Evolutionary conservation across 2,113 vertebrate species (phyloP), one percentile per base, ranked within the genome.

Genomic region (Pomatostomus ruficeps): DNA sequence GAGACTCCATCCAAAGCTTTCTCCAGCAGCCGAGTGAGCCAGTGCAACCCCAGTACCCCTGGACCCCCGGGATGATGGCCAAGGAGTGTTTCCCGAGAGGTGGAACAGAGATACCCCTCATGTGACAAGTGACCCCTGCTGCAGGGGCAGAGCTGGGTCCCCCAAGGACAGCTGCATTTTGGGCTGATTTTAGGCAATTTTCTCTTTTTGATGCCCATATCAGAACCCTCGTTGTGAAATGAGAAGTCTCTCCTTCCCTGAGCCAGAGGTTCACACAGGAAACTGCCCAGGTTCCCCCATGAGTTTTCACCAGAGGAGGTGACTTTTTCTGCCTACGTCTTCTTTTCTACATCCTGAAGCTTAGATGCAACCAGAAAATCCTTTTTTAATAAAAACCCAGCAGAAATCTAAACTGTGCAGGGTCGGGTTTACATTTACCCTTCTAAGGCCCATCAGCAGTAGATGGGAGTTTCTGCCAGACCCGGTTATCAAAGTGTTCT

Each of bases 31-130:
- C 0, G 1, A 67, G 35, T 18, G 52, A 40, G 52, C 48, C 2
- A 0, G 25, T 26, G 33, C 36, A 31, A 7, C 36, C 25, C 9
- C 2, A 5, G 51, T 5, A 45, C 73, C 72, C 0, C 0, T 15
- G 28, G 38, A 23, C 5, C 17, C 43, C 10, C 36, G 75, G 28
- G 26, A 7, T 71, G 19, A 42, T 11, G 42, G 51, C 25, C 81
- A 49, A 23, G 42, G 12, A 61, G 51, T 16, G 9, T 55, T 68
- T 91, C 29, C 29, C 0, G 0, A 63, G 67, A 46, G 68, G 12
- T 43, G 26, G 18, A 54, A 66, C 2, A 45, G 29, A 49, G 19
- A 1, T 3, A 28, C 16, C 35, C 21, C 23, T 79, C 0, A 2
- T 36, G 26, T 46, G 66, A 54, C 18, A 35, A 33, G n/a, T 55